Evolutionary conservation across 2,113 vertebrate genomes (phyloP).

Genomic region (Ornithorhynchus anatinus): DNA sequence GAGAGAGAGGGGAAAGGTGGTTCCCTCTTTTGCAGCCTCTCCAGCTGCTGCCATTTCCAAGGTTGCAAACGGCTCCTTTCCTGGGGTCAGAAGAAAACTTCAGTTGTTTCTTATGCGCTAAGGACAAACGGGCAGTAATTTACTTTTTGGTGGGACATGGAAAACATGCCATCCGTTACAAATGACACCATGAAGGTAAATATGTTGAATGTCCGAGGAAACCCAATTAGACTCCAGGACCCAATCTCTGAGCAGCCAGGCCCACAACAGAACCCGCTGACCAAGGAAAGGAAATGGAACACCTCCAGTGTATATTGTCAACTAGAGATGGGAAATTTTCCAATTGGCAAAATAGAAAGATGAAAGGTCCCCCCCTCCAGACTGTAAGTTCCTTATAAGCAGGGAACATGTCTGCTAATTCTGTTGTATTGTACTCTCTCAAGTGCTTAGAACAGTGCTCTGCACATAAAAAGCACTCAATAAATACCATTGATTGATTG

Average conservation of each 20-base stretch:
- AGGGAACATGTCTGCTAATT: no score
- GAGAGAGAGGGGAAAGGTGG: no score
- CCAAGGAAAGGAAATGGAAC: slow-evolving; percentile 19
- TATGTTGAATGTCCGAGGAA: slow-evolving; percentile 67
- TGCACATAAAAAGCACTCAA: no score
- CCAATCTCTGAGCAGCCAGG: slow-evolving; percentile 58
- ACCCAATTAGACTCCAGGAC: slow-evolving; percentile 71
- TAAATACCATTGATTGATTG: no score
- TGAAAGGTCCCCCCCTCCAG: no score
- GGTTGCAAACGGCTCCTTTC: no score
- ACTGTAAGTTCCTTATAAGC: no score
- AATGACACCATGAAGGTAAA: slow-evolving; percentile 72
- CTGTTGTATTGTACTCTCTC: no score
- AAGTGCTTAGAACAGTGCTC: no score
- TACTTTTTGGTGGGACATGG: slow-evolving; percentile 68
- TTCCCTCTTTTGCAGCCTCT: no score
- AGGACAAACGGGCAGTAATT: slow-evolving; percentile 78
- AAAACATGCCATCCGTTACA: slow-evolving; percentile 73
- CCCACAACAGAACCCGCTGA: slow-evolving; percentile 27
- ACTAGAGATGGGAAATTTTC: slow-evolving; percentile 51
- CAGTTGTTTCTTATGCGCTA: slow-evolving; percentile 74
- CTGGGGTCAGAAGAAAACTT: no score
- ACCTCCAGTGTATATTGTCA: slow-evolving; percentile 59
- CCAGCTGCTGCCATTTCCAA: no score
- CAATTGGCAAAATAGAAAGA: slow-evolving; percentile 51